Evolutionary conservation across 1,140 invertebrate genomes (phyloP), one percentile per base, ranked within the genome.

Genomic region (Melitaea cinxia): DNA sequence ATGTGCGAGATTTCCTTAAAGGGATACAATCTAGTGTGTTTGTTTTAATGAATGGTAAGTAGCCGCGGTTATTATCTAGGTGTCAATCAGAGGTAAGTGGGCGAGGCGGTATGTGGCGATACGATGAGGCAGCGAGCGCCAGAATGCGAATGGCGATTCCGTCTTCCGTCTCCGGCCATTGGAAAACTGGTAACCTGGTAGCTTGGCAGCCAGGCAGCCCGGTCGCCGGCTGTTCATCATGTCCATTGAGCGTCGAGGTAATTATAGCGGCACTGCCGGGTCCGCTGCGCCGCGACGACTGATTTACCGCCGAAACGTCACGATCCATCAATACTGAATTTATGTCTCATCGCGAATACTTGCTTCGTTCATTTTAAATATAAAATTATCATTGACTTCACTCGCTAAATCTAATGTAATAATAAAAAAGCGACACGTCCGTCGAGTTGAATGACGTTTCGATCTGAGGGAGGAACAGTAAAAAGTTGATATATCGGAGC

Each of bases 191-290:
- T 15, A 33, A 10, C 14, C 37, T 15, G 37, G 37, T 9, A 0
- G 37, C 4, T n/a, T 15, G 15, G 37, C 37, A 33, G 30, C 14
- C 15, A n/a, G 37, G 37, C 37, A 6, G 37, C 37, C 37, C 14
- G 9, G 35, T n/a, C n/a, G 37, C n/a, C 23, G 52, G 15, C 57
- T 7, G 30, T n/a, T 42, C 42, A 14, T 50, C 57, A 53, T 17
- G 42, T 50, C 62, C 62, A 65, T 65, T 57, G 53, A 65, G 62
- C 24, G 62, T 4, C 26, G 59, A 33, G 37, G 35, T 65, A 65
- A 57, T 65, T 50, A 65, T 65, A 65, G 62, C 59, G 26, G 21
- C 35, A 37, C 23, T 42, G 28, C 37, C 33, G 35, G 23, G 53
- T 56, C 33, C 15, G 17, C 37, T 23, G 50, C 35, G 10, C 15